A percentile compares a stretch with the other conserved stretches of the same genome.
Conservation (phyloP, 1,140 invertebrate genomes). For the Cryptotermes secundus region DNA sequence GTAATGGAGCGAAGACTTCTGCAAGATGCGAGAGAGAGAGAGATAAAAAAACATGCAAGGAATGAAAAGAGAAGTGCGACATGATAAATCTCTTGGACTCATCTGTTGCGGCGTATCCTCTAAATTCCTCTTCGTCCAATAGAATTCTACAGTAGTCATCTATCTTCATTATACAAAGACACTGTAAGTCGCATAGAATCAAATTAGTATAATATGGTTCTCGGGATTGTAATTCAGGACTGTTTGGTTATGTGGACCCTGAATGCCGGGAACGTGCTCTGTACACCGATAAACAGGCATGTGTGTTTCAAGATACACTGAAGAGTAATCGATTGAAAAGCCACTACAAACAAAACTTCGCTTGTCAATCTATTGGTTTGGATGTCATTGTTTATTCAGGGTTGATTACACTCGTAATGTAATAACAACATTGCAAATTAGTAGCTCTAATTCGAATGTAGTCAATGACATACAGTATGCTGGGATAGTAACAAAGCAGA, state of each 20-base stretch:
- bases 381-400: not conserved
- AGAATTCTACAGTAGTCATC: no score
- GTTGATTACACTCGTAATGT: not conserved
- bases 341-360: not conserved
- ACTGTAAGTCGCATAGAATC: no score
- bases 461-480: no score
- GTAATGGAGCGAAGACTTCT: conserved; percentile 7
- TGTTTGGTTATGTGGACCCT: no score
- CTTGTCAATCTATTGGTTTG: not conserved
- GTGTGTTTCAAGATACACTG: no score
- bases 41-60: not conserved
- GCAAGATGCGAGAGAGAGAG: not conserved
- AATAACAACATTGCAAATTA: not conserved
- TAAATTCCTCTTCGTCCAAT: no score
- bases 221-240: no score
- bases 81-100: not conserved
- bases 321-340: not conserved
- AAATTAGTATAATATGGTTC: no score
- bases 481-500: no score
- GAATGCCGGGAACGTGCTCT: no score
- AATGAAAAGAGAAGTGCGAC: not conserved
- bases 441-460: not conserved
- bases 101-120: not conserved
- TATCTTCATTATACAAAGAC: no score
- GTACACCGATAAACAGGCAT: no score